Evolutionary conservation across 2,113 vertebrate genomes (phyloP), one percentile per base, ranked within the genome.

Genomic region (Coreoperca whiteheadi): DNA sequence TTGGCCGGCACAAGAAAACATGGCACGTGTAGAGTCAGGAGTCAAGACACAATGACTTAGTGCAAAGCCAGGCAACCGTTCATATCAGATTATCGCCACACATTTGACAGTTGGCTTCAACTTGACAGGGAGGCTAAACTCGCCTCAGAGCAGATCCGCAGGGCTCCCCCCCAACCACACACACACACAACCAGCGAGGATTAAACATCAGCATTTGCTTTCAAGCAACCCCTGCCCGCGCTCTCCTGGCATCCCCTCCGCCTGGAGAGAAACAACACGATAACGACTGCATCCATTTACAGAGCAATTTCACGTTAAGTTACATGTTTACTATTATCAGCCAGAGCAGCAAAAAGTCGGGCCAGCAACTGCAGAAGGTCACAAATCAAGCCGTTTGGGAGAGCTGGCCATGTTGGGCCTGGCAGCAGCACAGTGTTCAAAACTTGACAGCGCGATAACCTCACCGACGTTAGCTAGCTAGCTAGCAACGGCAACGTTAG

Each of bases 391-490:
- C 43, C 11, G 56, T 53, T 60, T 2, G 34, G 41, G 70, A 73
- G 80, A 69, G 63, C 79, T 79, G 75, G 76, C 78, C 87, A 74
- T 82, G 72, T 88, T 21, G 89, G 92, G 91, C 91, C 93, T 90
- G 75, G 76, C 83, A 79, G 72, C 81, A 66, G 77, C 64, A 63
- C 2, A 74, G 72, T 30, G 73, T 88, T 90, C 86, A 82, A 76
- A 88, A 91, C 89, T 90, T 93, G 90, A 90, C 92, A 94, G 91
- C 89, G 82, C 88, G 79, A 82, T 74, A 87, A 46, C 87, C 72
- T 71, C 63, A 66, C 72, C 76, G 85, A 48, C 90, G 72, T 85
- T 90, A 92, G 87, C 87, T 9, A 63, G 54, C 16, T 20, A 48
- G 59, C 79, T 85, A 87, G 79, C 90, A 25, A 2, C 59, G 59